phyloP scores from a whole-genome alignment of 1,140 invertebrate genomes.

The Lasioglossum baleicum region DNA sequence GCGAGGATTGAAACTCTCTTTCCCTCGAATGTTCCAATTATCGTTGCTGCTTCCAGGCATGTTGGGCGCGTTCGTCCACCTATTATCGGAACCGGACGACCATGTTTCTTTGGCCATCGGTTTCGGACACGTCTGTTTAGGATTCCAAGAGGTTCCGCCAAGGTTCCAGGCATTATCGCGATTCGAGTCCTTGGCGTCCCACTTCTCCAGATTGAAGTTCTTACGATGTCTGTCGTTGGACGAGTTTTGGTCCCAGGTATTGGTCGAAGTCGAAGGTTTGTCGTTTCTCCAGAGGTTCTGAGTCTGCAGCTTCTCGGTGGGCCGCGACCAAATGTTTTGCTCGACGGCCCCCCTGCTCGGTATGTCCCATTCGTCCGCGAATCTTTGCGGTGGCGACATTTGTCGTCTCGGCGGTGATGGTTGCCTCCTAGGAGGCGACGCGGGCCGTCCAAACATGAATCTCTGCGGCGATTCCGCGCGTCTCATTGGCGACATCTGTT shows the following conservation, averaged over 20 bases:
- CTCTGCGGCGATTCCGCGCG: slow-evolving; percentile 32
- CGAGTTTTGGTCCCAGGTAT: slow-evolving; percentile 49
- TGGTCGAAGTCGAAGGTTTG: slow-evolving; percentile 31
- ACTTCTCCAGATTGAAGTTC: slow-evolving; percentile 36
- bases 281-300: slow-evolving; percentile 57
- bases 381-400: slow-evolving; percentile 55
- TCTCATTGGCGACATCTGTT: slow-evolving; percentile 42
- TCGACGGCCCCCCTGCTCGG: slow-evolving; percentile 72
- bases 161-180: slow-evolving; percentile 25
- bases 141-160: slow-evolving; percentile 52
- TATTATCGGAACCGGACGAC: slow-evolving; percentile 37
- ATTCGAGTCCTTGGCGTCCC: slow-evolving; percentile 37
- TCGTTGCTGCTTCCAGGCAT: slow-evolving; percentile 40
- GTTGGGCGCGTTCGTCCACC: slow-evolving; percentile 36
- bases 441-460: slow-evolving; percentile 1
- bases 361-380: slow-evolving; percentile 76
- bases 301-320: slow-evolving; percentile 39
- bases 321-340: slow-evolving; percentile 62
- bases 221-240: slow-evolving; percentile 54
- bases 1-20: slow-evolving; percentile 53
- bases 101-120: slow-evolving; percentile 51
- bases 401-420: slow-evolving; percentile 55
- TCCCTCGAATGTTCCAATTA: slow-evolving; percentile 67
- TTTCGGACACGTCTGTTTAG: slow-evolving; percentile 47
- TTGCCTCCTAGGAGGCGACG: slow-evolving; percentile 46